Conservation (phyloP, 2,797 vertebrate species). For the Tokudaia tokunoshimensis region DNA sequence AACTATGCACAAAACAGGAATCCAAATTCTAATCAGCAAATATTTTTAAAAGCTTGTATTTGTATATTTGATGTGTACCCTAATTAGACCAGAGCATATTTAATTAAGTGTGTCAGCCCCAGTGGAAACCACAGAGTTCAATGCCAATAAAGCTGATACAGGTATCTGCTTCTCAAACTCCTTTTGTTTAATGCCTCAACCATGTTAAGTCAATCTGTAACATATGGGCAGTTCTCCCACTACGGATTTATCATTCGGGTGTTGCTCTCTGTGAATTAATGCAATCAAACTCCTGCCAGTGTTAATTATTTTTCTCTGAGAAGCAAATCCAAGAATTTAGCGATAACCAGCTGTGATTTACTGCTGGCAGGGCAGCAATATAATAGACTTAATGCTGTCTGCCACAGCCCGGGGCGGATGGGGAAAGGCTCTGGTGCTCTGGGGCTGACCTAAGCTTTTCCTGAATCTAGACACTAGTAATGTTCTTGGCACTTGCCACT, state of each 20-base stretch:
- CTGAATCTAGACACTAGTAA: not conserved
- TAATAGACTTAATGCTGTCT: conserved; percentile 63
- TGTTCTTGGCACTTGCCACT: not conserved
- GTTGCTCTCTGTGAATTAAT: conserved; percentile 89
- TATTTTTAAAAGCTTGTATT: conserved; percentile 88
- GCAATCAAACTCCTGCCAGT: conserved; percentile 89
- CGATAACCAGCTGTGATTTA: conserved; percentile 85
- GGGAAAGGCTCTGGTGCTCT: conserved; percentile 9
- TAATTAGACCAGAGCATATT: conserved; percentile 92
- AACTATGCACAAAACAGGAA: conserved; percentile 85
- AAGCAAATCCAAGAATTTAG: conserved; percentile 88
- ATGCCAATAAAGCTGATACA: conserved; percentile 91
- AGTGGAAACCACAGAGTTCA: conserved; percentile 90
- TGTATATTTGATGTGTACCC: conserved; percentile 90
- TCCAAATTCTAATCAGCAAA: conserved; percentile 79
- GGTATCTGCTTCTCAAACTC: conserved; percentile 90
- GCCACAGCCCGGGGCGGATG: conserved; percentile 19
- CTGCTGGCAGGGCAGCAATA: conserved; percentile 56
- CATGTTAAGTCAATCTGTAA: conserved; percentile 91
- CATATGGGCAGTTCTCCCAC: conserved; percentile 89
- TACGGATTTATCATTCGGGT: conserved; percentile 89
- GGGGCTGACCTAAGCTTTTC: conserved; percentile 48
- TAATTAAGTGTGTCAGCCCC: conserved; percentile 91
- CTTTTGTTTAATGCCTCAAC: conserved; percentile 91
- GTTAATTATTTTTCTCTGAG: conserved; percentile 89